Evolutionary conservation across 2,113 vertebrate genomes (phyloP).

Genomic region (Todiramphus saurophagus): DNA sequence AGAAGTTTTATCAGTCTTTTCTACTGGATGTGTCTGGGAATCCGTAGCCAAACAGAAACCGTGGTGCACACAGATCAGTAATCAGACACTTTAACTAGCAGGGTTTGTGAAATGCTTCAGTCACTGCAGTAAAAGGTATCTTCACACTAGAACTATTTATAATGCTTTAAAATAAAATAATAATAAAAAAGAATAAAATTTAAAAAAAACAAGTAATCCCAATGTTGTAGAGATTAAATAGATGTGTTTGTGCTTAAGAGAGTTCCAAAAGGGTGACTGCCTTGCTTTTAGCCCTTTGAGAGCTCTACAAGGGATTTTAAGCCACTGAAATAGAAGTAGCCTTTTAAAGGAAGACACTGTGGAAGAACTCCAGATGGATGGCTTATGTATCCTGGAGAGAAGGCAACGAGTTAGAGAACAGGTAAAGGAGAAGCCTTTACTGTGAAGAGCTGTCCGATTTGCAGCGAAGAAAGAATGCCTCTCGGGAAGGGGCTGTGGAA

Average conservation of each 20-base stretch:
- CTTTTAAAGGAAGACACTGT: neutral
- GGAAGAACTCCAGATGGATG: neutral
- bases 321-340: neutral
- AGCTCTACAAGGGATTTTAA: neutral
- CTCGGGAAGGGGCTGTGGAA: slow-evolving; percentile 18
- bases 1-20: neutral
- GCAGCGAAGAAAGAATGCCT: neutral
- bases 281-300: neutral
- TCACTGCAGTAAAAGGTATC: neutral
- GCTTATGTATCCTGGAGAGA: neutral
- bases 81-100: neutral
- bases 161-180: neutral
- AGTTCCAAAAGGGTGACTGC: neutral
- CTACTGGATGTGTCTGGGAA: neutral
- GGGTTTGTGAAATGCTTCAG: neutral
- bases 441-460: neutral
- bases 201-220: too few relatives aligned
- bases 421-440: neutral
- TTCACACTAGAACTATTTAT: neutral
- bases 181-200: too few relatives aligned
- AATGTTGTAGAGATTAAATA: neutral
- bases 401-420: neutral
- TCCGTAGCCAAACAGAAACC: neutral
- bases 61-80: neutral
- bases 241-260: neutral